A percentile compares a stretch with the other conserved stretches of the same genome.
Evolutionary conservation across 2,797 vertebrate species (phyloP).

Genomic region (Halcyon badia): DNA sequence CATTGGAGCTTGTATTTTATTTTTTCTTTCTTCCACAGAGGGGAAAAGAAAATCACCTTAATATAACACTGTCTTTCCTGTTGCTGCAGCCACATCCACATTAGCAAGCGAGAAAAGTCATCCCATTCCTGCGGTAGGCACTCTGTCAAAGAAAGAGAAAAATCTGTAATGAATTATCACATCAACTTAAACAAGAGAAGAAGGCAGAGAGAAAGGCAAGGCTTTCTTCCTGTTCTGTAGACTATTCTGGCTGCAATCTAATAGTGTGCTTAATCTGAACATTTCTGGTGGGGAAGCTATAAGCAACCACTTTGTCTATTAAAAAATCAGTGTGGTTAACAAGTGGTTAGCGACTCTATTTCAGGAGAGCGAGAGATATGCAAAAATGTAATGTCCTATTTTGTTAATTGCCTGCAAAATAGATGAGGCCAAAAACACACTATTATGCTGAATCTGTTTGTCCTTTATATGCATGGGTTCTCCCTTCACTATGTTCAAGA

Average conservation of each 20-base stretch:
- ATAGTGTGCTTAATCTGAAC: conserved; percentile 77
- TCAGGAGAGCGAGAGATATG: conserved; percentile 73
- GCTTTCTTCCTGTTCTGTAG: conserved; percentile 83
- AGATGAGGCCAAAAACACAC: conserved; percentile 53
- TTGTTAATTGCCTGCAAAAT: conserved; percentile 74
- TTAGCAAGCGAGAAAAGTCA: conserved; percentile 95
- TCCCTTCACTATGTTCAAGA: conserved; percentile 25
- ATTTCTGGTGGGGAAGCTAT: conserved; percentile 81
- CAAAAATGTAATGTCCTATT: conserved; percentile 71
- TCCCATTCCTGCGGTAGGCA: conserved; percentile 89
- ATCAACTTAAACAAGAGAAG: conserved; percentile 75
- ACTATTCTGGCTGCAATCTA: conserved; percentile 77
- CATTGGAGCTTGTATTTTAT: conserved; percentile 20
- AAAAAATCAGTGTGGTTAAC: conserved; percentile 86
- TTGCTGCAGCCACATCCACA: conserved; percentile 52
- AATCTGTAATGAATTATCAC: conserved; percentile 88
- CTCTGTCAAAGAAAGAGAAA: conserved; percentile 85
- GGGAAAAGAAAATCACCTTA: conserved; percentile 73
- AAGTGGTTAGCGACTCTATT: conserved; percentile 84
- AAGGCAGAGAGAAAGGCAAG: conserved; percentile 72
- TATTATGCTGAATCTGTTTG: conserved; percentile 56
- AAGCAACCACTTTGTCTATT: conserved; percentile 77
- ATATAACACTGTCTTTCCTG: conserved; percentile 68
- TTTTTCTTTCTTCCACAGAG: conserved; percentile 23
- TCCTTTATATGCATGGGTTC: conserved; percentile 65